Conservation (phyloP, 2,113 vertebrate species). For the Dasypus novemcinctus region DNA sequence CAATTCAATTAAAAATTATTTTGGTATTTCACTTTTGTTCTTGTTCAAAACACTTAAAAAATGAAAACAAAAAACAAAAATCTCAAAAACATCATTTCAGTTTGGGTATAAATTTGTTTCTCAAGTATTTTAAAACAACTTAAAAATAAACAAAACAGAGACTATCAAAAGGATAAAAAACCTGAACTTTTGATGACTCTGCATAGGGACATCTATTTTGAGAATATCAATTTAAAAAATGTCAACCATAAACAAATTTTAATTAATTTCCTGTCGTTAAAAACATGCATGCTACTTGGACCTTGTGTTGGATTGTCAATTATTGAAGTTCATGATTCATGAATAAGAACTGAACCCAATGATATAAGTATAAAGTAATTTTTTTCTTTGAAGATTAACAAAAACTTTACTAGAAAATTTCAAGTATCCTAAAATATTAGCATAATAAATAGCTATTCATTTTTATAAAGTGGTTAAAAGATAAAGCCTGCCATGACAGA, state of each 20-base stretch:
- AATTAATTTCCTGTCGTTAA: slow-evolving; percentile 1
- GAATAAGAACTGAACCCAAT: background rate
- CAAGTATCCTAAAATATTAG: background rate
- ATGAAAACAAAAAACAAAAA: background rate
- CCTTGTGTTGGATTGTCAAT: background rate
- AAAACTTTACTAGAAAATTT: slow-evolving; percentile 9
- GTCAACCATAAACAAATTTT: background rate
- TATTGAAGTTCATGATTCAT: background rate
- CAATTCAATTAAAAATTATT: slow-evolving; percentile 33
- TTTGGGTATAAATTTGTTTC: background rate
- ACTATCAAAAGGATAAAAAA: slow-evolving; percentile 37
- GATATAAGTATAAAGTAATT: background rate
- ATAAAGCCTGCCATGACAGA: background rate
- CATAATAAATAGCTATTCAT: background rate
- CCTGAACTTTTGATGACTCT: background rate
- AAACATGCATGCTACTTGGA: background rate
- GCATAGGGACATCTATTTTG: background rate
- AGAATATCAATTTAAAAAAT: background rate
- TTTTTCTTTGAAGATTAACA: background rate
- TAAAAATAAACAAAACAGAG: slow-evolving; percentile 18
- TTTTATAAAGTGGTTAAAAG: slow-evolving; percentile 19
- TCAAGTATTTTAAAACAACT: slow-evolving; percentile 18
- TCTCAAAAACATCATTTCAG: background rate
- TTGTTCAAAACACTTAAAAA: slow-evolving; percentile 3
- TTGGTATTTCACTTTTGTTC: background rate